Conservation (phyloP, 1,140 invertebrate genomes). For the Brachionus angularis region DNA sequence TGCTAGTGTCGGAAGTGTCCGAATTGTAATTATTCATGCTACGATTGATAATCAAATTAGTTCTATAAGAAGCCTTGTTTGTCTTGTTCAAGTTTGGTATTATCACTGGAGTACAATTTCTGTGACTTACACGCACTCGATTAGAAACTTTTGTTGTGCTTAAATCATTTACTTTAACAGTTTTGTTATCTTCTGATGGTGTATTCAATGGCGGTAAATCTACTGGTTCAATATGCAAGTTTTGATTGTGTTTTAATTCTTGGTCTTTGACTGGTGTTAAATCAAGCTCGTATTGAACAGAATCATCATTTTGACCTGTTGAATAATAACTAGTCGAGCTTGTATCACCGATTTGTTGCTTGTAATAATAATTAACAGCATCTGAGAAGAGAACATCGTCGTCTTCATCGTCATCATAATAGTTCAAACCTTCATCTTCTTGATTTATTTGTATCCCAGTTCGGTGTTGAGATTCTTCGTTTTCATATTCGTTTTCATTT, state of each 20-base stretch:
- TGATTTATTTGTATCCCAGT: not conserved
- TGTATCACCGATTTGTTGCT: too few species aligned
- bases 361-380: constrained; percentile 12
- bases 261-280: constrained; percentile 3
- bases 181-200: not conserved
- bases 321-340: too few species aligned
- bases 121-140: not conserved
- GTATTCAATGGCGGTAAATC: not conserved
- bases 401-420: constrained; percentile 1
- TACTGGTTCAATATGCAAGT: not conserved
- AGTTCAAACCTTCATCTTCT: not conserved
- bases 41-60: too few species aligned
- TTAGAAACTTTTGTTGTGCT: constrained; percentile 15
- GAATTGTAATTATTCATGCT: too few species aligned
- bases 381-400: constrained; percentile 12
- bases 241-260: not conserved
- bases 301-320: too few species aligned
- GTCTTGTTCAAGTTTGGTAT: too few species aligned
- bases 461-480: too few species aligned
- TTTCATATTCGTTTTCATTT: not conserved
- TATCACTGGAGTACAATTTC: too few species aligned
- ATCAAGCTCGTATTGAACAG: too few species aligned
- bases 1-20: too few species aligned
- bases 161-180: not conserved
- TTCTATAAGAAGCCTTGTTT: too few species aligned